Base-by-base conservation (phyloP, 1,140 invertebrate genomes). In the Copidosoma floridanum region DNA sequence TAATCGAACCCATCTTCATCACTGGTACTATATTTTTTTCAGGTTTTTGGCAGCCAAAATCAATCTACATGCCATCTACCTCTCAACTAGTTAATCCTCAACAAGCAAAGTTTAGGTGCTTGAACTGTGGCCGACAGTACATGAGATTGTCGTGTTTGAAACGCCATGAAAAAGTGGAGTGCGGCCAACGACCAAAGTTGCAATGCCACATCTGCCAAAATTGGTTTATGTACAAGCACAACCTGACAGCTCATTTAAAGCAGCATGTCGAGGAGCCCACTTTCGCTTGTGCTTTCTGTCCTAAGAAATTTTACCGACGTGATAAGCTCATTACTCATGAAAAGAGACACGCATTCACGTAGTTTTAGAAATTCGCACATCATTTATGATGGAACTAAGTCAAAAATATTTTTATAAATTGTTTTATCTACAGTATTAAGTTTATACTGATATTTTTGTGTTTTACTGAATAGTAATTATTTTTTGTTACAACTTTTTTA, bases 201-300 rank as follows among this genome's bases (percentile, higher is more conserved):
- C 71, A 72, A 32, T 80, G 78, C 41, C 67, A 71, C n/a, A 63
- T 76, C 0, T 80, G 77, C 62, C 70, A 74, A 21, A 63, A 71
- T 10, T 70, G 69, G 48, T 79, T 80, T 65, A 79, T 78, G 47
- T 75, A 80, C 67, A 79, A 76, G 23, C 77, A 79, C 63, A 76
- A 74, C 29, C 64, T 79, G 11, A 61, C 71, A 3, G 73, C 76
- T 11, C 76, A 78, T 51, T 74, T 74, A 61, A 75, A 77, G 46
- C 59, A 70, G 21, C 71, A 73, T 23, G 16, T 63, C 3, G 48
- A 57, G 20, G 35, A 63, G 26, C 61, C 61, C 0, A 57, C 40
- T 26, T 60, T 51, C 11, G 37, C 37, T 2, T 59, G 62, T 12
- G 6, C n/a, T 1, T 37, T 40, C 1, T 76, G 71, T 24, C 63